phyloP scores from a whole-genome alignment of 2,113 vertebrate genomes.

The Cebus imitator region DNA sequence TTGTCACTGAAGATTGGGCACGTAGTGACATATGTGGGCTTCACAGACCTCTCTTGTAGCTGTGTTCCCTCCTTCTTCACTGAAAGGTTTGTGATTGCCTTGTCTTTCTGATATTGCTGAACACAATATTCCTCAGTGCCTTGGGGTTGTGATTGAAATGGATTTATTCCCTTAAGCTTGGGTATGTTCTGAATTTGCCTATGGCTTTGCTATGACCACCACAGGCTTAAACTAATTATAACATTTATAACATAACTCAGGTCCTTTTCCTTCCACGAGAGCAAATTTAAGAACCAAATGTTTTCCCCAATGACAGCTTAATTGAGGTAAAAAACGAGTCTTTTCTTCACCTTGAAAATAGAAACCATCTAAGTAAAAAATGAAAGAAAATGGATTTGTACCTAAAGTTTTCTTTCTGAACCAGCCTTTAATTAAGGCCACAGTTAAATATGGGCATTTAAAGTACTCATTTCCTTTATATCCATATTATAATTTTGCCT shows the following conservation, averaged over 20 bases:
- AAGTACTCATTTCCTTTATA: conserved; percentile 39
- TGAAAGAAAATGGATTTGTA: conserved; percentile 28
- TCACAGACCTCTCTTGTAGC: background rate
- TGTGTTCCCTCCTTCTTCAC: background rate
- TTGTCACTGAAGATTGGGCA: background rate
- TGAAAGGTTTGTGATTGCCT: background rate
- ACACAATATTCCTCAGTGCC: background rate
- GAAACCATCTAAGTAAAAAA: conserved; percentile 29
- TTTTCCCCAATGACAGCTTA: background rate
- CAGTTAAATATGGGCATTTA: conserved; percentile 22
- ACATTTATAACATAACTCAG: background rate
- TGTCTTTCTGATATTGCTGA: background rate
- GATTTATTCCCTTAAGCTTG: background rate
- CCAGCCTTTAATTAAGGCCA: conserved; percentile 40
- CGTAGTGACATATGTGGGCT: background rate
- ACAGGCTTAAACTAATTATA: background rate
- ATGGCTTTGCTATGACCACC: background rate
- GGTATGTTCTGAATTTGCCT: background rate
- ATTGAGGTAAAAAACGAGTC: background rate
- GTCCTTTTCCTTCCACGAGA: background rate
- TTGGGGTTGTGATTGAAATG: background rate
- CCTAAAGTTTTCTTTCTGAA: conserved; percentile 17
- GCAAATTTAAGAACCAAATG: background rate
- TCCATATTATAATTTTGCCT: conserved; percentile 2
- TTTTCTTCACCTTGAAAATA: conserved; percentile 37